Evolutionary conservation across 2,797 vertebrate species (phyloP).

Genomic region (Philypnodon macrostomus): DNA sequence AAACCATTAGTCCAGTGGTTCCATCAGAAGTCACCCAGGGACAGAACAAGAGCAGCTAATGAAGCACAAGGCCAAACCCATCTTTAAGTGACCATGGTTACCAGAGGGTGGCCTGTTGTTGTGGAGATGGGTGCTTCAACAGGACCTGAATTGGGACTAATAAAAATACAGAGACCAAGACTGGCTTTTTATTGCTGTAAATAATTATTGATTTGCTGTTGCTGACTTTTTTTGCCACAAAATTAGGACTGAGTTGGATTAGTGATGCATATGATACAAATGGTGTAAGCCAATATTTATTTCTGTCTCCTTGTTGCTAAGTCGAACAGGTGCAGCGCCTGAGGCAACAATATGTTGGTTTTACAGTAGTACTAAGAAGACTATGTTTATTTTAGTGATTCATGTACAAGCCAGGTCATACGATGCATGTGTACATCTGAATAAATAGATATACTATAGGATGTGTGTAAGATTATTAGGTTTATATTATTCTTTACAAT

Average conservation of each 20-base stretch:
- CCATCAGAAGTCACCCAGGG: conserved; percentile 22
- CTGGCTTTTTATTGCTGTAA: not conserved
- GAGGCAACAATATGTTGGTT: conserved; percentile 66
- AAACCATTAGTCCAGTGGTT: conserved; percentile 41
- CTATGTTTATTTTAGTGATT: conserved; percentile 23
- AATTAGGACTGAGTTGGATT: no score
- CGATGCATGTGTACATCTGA: conserved; percentile 10
- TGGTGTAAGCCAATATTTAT: conserved; percentile 47
- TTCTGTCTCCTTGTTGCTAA: conserved; percentile 61
- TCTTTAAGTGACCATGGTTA: conserved; percentile 18
- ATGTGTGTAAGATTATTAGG: no score
- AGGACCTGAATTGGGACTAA: not conserved
- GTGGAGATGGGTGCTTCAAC: conserved; percentile 13
- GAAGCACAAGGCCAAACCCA: conserved; percentile 45
- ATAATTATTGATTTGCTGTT: not conserved
- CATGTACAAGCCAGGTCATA: conserved; percentile 18
- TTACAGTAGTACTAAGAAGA: conserved; percentile 27
- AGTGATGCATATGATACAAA: no score
- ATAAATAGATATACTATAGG: no score
- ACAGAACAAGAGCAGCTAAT: conserved; percentile 25
- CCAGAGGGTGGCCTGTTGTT: conserved; percentile 20
- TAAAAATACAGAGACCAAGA: not conserved
- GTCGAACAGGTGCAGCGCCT: conserved; percentile 73
- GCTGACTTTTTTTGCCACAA: no score
- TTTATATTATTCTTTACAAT: no score